Percentiles rank a stretch among this genome's conserved stretches.
These are phyloP conservation scores for Nasua narica DNA, from an alignment of 2,797 vertebrate species.

Conservation along the genomic window DNA sequence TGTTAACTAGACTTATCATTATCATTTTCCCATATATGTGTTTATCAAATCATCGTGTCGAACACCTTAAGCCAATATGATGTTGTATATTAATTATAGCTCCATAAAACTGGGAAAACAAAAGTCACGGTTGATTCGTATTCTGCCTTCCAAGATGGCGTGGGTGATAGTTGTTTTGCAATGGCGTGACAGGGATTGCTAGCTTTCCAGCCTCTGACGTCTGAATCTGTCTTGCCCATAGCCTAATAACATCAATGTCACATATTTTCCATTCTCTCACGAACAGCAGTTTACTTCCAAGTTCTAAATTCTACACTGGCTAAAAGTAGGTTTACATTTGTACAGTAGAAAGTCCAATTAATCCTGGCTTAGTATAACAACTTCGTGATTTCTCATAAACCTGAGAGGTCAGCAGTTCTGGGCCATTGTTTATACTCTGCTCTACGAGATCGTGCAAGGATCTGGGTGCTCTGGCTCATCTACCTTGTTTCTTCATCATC, in stretches of 20 bases:
- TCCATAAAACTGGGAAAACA: not conserved
- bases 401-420: not conserved
- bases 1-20: not conserved
- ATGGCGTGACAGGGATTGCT: not conserved
- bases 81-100: not conserved
- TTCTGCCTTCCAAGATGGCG: not conserved
- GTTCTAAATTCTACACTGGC: not conserved
- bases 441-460: not conserved
- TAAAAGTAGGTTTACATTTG: not conserved
- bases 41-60: not conserved
- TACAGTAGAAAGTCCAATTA: not conserved
- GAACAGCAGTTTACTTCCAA: not conserved
- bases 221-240: not conserved
- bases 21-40: not conserved
- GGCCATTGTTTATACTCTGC: not conserved
- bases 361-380: not conserved
- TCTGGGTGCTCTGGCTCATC: not conserved
- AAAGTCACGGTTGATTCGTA: not conserved
- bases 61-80: not conserved
- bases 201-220: not conserved
- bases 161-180: not conserved
- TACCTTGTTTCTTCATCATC: not conserved
- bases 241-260: not conserved
- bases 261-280: not conserved
- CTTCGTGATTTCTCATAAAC: not conserved